Evolutionary conservation across 2,888 invertebrate genomes (phyloP).

Genomic region (Mamestra brassicae): DNA sequence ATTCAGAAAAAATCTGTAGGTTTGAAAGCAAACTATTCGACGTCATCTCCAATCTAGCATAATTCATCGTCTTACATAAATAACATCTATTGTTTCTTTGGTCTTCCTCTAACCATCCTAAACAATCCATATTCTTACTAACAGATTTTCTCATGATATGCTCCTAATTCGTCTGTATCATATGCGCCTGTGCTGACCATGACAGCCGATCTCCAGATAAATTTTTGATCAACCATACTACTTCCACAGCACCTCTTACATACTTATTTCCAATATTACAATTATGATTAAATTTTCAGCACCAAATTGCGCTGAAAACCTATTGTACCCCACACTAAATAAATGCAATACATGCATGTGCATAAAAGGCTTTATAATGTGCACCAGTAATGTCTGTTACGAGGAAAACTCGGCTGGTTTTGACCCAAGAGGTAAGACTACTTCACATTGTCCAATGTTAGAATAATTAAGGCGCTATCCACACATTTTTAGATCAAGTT

Average conservation of each 20-base stretch:
- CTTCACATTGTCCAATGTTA: no score
- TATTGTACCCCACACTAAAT: constrained; percentile 25
- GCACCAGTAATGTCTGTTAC: constrained; percentile 18
- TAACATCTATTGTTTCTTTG: not conserved
- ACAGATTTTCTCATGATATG: not conserved
- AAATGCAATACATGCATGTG: constrained; percentile 34
- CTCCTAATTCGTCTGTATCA: not conserved
- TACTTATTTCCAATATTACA: not conserved
- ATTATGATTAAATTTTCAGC: constrained; percentile 15
- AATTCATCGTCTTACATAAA: not conserved
- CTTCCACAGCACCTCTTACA: not conserved
- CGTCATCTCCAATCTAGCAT: no score
- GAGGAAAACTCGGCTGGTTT: not conserved
- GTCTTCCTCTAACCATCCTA: not conserved
- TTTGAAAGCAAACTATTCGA: no score
- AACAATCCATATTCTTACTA: not conserved
- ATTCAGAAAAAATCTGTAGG: not conserved
- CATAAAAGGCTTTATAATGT: not conserved
- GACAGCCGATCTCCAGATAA: not conserved
- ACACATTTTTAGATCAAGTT: no score
- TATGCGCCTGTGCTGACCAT: no score
- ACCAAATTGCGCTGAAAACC: constrained; percentile 1
- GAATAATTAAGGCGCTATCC: no score
- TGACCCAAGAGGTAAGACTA: no score
- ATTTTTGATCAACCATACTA: no score